A percentile compares a stretch with the other conserved stretches of the same genome.
These are phyloP conservation scores for Morone saxatilis DNA, from an alignment of 2,113 vertebrate genomes.

Conservation along the genomic window DNA sequence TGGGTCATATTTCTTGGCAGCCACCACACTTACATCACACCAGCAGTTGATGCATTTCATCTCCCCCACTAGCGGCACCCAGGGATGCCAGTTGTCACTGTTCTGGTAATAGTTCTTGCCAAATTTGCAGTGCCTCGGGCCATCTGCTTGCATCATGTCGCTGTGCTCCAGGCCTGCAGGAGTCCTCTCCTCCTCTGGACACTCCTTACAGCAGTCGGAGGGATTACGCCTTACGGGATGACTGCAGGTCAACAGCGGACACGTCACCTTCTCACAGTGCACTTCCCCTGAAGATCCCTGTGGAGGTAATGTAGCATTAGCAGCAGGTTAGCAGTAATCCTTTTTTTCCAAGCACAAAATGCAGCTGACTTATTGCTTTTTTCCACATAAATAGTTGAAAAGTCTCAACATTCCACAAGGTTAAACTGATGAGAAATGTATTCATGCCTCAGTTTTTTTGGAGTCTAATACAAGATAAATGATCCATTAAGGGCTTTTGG, in stretches of 20 bases:
- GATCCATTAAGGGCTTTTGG: slow-evolving; percentile 42
- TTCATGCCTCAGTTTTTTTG: slow-evolving; percentile 33
- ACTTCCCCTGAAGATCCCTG: slow-evolving; percentile 95
- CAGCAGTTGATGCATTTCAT: slow-evolving; percentile 99
- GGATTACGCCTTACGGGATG: slow-evolving; percentile 91
- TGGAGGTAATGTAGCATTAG: not conserved
- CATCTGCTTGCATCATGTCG: slow-evolving; percentile 95
- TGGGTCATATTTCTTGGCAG: not conserved
- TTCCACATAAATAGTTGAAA: slow-evolving; percentile 30
- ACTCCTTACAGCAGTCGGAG: slow-evolving; percentile 97
- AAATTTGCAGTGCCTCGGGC: slow-evolving; percentile 92
- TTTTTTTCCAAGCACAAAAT: not conserved
- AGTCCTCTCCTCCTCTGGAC: slow-evolving; percentile 87
- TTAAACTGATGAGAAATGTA: slow-evolving; percentile 22
- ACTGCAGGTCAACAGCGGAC: slow-evolving; percentile 90
- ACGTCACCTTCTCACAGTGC: slow-evolving; percentile 97
- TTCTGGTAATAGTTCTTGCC: slow-evolving; percentile 95
- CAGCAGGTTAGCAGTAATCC: not conserved
- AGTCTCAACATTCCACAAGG: slow-evolving; percentile 8
- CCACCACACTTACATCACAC: slow-evolving; percentile 91
- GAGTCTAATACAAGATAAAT: slow-evolving; percentile 36
- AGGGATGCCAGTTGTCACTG: slow-evolving; percentile 96
- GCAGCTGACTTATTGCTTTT: slow-evolving; percentile 6
- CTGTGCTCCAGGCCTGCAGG: slow-evolving; percentile 78
- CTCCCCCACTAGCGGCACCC: slow-evolving; percentile 92